phyloP scores from a whole-genome alignment of 23 tunicate species.

The Oikopleura albicans region DNA sequence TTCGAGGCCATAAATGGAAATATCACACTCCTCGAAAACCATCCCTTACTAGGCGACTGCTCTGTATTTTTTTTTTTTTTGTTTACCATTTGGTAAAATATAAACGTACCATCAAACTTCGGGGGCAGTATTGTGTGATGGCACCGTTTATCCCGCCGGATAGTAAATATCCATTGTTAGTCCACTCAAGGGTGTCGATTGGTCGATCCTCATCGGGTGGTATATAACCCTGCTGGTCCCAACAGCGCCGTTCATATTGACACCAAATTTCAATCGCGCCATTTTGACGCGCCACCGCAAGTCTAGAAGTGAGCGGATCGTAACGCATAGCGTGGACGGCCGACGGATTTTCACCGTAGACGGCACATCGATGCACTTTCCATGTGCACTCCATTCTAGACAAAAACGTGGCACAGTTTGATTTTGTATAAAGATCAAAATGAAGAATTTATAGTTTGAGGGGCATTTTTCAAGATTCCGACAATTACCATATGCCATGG shows the following conservation, averaged over 20 bases:
- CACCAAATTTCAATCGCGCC: not conserved
- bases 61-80: no score
- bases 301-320: not conserved
- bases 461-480: no score
- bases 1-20: no score
- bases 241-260: not conserved
- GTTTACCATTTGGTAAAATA: no score
- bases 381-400: not conserved
- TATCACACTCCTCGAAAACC: no score
- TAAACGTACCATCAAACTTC: not conserved
- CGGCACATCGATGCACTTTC: not conserved
- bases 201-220: conserved; percentile 14
- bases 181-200: not conserved
- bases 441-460: no score
- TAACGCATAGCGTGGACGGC: not conserved
- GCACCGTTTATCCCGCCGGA: not conserved
- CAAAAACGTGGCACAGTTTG: no score
- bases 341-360: not conserved
- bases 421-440: no score
- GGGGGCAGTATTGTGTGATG: not conserved
- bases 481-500: no score
- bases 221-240: not conserved
- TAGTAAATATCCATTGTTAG: not conserved
- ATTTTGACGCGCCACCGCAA: not conserved
- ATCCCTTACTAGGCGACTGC: no score